Base-by-base conservation (phyloP, 2,113 vertebrate species). In the Albula goreensis region DNA sequence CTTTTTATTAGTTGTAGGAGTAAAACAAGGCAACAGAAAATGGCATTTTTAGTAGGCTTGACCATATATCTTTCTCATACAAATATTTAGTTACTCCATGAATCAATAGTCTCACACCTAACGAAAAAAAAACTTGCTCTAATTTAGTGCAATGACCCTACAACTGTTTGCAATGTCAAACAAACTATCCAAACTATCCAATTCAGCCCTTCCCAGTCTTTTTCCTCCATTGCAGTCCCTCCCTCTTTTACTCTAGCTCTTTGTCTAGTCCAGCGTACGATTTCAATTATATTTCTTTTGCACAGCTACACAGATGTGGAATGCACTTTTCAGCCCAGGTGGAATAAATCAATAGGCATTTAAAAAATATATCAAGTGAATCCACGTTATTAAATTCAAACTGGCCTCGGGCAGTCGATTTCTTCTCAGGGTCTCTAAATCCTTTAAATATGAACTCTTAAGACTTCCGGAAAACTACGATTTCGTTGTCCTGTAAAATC, bases 241-340 rank as follows among this genome's bases (percentile, higher is more conserved):
- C 83, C 51, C 31, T 74, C 60, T 90, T 85, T 41, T 31, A n/a
- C 60, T 83, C 50, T 8, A 87, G 89, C 88, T 88, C 86, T 85
- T 15, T 86, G 89, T 91, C 90, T 91, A 89, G 85, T 93, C 90
- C 91, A 90, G 94, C 94, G 91, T 94, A 92, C 90, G 94, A 94
- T 94, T 96, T 94, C 93, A 96, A 96, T 96, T 96, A 95, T 95
- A 90, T 93, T 95, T 94, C 93, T 93, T 90, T 94, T 91, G 92
- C 92, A 93, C 83, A 91, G 91, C 90, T 92, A 88, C 85, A 91
- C 95, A 94, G 94, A 94, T 94, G 95, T 94, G 95, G 96, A 96
- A 96, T 96, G 95, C 85, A 88, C 90, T 92, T 91, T 91, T 93
- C 87, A 91, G 91, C 94, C 93, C 94, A 94, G 94, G 94, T 93